These are phyloP conservation scores for Antheraea yamamai DNA, from an alignment of 2,888 invertebrate species.

Conservation along the genomic window DNA sequence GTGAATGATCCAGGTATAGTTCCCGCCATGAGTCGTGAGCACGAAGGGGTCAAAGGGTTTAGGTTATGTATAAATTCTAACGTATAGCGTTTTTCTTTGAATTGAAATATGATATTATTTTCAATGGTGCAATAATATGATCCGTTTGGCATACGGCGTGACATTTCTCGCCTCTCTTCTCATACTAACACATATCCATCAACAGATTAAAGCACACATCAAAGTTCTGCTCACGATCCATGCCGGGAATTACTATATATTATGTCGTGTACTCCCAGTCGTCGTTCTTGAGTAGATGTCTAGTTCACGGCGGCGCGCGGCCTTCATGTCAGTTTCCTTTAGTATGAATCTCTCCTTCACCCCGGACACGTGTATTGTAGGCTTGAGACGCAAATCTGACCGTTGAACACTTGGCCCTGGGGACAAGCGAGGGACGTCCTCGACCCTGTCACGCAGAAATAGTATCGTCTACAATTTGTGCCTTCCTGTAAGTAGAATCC, in stretches of 20 bases:
- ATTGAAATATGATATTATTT: not conserved
- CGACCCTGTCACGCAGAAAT: constrained; percentile 80
- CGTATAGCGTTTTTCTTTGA: not conserved
- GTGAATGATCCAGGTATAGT: not conserved
- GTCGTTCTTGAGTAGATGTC: not conserved
- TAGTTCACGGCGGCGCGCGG: constrained; percentile 3
- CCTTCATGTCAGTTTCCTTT: constrained; percentile 27
- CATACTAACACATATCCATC: not conserved
- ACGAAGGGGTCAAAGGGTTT: not conserved
- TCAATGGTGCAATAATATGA: too few relatives aligned
- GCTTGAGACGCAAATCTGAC: constrained; percentile 78
- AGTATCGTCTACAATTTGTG: constrained; percentile 78
- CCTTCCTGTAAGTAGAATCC: constrained; percentile 81
- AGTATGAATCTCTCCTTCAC: constrained; percentile 40
- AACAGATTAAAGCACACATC: not conserved
- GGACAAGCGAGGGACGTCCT: constrained; percentile 78
- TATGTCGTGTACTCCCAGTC: constrained; percentile 4
- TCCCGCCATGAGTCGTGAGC: constrained; percentile 3
- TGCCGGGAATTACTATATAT: not conserved
- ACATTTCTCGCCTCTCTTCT: not conserved
- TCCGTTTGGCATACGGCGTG: not conserved
- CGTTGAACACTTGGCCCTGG: constrained; percentile 77
- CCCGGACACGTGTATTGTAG: constrained; percentile 74
- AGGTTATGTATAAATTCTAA: not conserved
- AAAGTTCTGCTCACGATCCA: not conserved